Conservation (phyloP, 2,113 vertebrate species). For the Seriola dumerili region DNA sequence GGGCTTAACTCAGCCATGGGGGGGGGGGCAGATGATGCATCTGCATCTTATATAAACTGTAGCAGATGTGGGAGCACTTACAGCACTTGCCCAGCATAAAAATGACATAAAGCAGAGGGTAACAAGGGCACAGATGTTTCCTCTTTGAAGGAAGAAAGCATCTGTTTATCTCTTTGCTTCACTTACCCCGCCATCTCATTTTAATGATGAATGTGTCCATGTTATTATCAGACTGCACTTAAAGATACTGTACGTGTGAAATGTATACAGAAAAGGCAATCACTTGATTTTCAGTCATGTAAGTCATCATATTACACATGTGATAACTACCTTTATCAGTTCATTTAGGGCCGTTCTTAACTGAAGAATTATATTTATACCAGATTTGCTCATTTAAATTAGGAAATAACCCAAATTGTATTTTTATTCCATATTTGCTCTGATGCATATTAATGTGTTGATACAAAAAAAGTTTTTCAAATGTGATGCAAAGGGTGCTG, state of each 20-base stretch:
- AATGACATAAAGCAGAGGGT: slow-evolving; percentile 56
- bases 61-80: slow-evolving; percentile 73
- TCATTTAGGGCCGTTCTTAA: not conserved
- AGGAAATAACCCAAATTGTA: not conserved
- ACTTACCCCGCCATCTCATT: slow-evolving; percentile 23
- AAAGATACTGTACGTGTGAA: not conserved
- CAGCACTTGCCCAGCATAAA: slow-evolving; percentile 54
- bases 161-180: slow-evolving; percentile 54
- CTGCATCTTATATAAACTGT: slow-evolving; percentile 71
- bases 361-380: not conserved
- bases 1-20: slow-evolving; percentile 53
- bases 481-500: not conserved
- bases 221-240: not conserved
- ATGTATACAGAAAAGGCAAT: slow-evolving; percentile 4
- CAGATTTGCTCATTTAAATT: not conserved
- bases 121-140: slow-evolving; percentile 61
- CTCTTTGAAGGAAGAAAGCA: slow-evolving; percentile 47
- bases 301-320: not conserved
- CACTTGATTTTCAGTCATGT: not conserved
- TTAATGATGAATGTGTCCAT: slow-evolving; percentile 18
- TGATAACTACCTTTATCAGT: not conserved
- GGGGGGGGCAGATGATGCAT: slow-evolving; percentile 57
- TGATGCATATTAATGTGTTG: slow-evolving; percentile 21
- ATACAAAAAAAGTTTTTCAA: slow-evolving; percentile 28
- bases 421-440: not conserved